Percentiles rank a stretch among this genome's conserved stretches.
Evolutionary conservation across 2,888 invertebrate genomes (phyloP).

Genomic region (Agonopterix arenella): DNA sequence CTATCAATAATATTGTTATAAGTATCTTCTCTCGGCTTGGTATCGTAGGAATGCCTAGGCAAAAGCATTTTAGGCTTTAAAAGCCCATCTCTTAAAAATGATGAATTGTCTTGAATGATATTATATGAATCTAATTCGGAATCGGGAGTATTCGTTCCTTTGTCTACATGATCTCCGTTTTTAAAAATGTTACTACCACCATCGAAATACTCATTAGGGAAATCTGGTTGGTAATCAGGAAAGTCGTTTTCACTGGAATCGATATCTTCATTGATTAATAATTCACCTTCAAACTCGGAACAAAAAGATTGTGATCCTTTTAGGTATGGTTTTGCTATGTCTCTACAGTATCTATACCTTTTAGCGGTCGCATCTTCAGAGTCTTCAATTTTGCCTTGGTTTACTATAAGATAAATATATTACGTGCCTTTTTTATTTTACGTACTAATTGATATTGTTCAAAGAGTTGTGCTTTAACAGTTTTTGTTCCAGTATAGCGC

Average conservation of each 20-base stretch:
- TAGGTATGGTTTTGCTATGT: conserved; percentile 36
- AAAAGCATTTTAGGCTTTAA: no score
- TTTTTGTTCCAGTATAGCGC: no score
- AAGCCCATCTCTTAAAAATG: background rate
- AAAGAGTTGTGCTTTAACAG: no score
- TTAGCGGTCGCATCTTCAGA: conserved; percentile 16
- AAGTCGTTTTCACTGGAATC: conserved; percentile 23
- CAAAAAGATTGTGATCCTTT: conserved; percentile 22
- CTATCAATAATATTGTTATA: no score
- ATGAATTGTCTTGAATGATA: background rate
- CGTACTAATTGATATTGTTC: no score
- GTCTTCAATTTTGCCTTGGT: conserved; percentile 3
- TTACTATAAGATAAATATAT: no score
- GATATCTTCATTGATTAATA: conserved; percentile 20
- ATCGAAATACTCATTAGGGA: background rate
- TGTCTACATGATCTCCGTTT: no score
- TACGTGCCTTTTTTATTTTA: no score
- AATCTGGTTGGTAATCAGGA: conserved; percentile 25
- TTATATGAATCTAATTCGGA: no score
- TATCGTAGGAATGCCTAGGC: no score
- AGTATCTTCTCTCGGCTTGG: no score
- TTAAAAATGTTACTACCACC: background rate
- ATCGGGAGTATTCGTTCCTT: no score
- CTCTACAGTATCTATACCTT: conserved; percentile 33
- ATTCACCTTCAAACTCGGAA: conserved; percentile 23